Base-by-base conservation (phyloP, 2,888 invertebrate genomes). In the Mactromeris polynyma region DNA sequence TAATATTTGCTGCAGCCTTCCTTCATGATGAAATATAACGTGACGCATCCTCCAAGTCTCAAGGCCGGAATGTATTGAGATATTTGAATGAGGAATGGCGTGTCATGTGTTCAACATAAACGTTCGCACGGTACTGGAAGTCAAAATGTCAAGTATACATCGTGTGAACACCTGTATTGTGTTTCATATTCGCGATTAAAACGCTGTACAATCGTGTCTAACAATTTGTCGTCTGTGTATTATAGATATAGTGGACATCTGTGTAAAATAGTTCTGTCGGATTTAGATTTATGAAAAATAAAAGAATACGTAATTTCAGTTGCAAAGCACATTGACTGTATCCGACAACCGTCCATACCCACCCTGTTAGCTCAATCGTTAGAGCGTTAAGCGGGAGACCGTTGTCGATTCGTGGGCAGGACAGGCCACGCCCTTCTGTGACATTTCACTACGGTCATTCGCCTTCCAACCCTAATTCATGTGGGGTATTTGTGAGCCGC, bases 31-130 rank as follows among this genome's bases (percentile, higher is more conserved):
- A 36, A 3, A 36, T 33, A 6, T 33, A 33, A 31, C 33, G 73
- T 73, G 73, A 73, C 33, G 17, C 36, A 73, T 17, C 33, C 21
- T 33, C 17, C 36, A 36, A 26, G 9, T 58, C 17, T n/a, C 26
- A 51, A 6, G 51, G 7, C 58, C 2, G 26, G 73, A 36, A 73
- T 73, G 2, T 19, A 73, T 17, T 36, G 73, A 4, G n/a, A 33
- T 33, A 36, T 36, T 33, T 73, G 36, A 73, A 33, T 73, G 2
- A 26, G 1, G 26, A 26, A 9, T 26, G 4, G 58, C n/a, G 58
- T n/a, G 58, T 64, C 58, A 26, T 64, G 58, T 21, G 58, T 64
- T 73, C n/a, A 73, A 19, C 36, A 73, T 73, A 73, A 73, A 73
- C 36, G 31, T 73, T 73, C 73, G 33, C 73, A 73, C 73, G 73